phyloP scores from a whole-genome alignment of 1,140 invertebrate genomes.

The Diachasma alloeum region DNA sequence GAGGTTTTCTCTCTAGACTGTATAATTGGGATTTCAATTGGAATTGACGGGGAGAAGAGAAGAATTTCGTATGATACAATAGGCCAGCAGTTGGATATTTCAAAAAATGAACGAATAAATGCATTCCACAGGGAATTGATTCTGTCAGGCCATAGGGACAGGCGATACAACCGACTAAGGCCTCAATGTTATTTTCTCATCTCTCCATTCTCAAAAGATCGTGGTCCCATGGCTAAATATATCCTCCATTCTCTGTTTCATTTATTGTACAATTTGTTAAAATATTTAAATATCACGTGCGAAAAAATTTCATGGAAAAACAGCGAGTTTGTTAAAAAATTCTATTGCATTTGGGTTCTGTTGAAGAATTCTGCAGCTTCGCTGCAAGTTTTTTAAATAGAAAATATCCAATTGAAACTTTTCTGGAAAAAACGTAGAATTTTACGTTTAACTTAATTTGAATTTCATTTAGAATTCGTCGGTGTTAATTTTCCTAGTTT shows the following conservation, averaged over 20 bases:
- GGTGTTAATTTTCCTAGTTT: too few species aligned
- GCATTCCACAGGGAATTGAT: background rate
- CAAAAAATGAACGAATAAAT: background rate
- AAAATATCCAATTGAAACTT: too few species aligned
- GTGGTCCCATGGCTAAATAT: background rate
- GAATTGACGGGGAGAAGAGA: background rate
- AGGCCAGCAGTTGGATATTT: background rate
- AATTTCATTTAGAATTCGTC: too few species aligned
- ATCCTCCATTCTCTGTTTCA: background rate
- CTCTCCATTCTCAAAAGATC: background rate
- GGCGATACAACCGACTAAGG: slow-evolving; percentile 1
- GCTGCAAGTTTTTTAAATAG: too few species aligned
- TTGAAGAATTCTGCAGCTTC: too few species aligned
- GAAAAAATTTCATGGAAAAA: background rate
- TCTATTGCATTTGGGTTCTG: too few species aligned
- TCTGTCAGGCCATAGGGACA: slow-evolving; percentile 4
- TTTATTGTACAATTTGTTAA: background rate
- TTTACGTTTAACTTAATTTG: too few species aligned
- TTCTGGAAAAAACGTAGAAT: too few species aligned
- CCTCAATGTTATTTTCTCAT: background rate
- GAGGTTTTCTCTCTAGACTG: background rate
- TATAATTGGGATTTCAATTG: background rate
- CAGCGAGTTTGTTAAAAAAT: too few species aligned
- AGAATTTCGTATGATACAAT: background rate
- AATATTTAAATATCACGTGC: background rate